Evolutionary conservation across 2,888 invertebrate species (phyloP), one percentile per base, ranked within the genome.

Genomic region (Morpho achilles): DNA sequence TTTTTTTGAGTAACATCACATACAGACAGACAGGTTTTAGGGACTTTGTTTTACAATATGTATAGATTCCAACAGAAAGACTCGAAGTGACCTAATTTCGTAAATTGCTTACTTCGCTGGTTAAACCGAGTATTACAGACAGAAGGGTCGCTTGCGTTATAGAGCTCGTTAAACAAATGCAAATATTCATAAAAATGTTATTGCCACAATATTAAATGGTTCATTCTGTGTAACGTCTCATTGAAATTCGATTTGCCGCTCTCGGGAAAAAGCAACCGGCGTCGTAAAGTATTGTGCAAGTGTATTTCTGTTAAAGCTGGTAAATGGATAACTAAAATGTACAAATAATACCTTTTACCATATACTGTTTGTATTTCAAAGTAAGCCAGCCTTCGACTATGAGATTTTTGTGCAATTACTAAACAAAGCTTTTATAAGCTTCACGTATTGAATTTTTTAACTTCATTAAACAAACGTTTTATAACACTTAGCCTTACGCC

Each of bases 291-390:
- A 54, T 54, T 54, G 42, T 32, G 48, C 48, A 54, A 52, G 45
- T 8, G 43, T 48, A 48, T 49, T 10, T 48, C 54, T 42, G 40
- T 47, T 47, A n/a, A 41, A 53, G 40, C 9, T 40, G 22, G 46
- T 40, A 53, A 53, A 46, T 53, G 53, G 32, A 32, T 46, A 46
- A 40, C 22, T 40, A 40, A 53, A 53, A 16, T 53, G 45, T 40
- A 16, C 53, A 53, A 53, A 53, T 53, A 53, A 46, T 53, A 46
- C 46, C 53, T 45, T 52, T 52, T 52, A 52, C 39, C 52, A 8
- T 39, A 44, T 32, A 32, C 32, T 32, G 32, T 32, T 32, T 32
- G 32, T 32, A 32, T 10, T 52, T n/a, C 8, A 52, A 44, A 52
- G 52, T 32, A n/a, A 39, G 10, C 8, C 44, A 51, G 23, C 51